A percentile compares a stretch with the other conserved stretches of the same genome.
These are phyloP conservation scores for Hippopotamyrus pictus DNA, from an alignment of 2,797 vertebrate species.

Conservation along the genomic window DNA sequence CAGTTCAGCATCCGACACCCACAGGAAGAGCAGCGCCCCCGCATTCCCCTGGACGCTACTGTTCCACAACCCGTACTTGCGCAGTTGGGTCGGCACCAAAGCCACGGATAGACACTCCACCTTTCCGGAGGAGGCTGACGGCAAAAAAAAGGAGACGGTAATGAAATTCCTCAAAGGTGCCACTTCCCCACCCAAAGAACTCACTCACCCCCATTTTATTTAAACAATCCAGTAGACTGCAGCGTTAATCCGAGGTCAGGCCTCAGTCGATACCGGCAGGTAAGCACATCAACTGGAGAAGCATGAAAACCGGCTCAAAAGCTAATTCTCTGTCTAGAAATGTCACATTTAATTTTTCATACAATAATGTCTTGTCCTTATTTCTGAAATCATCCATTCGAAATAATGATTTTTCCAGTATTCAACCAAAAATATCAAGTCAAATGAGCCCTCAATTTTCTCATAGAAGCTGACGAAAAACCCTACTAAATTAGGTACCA, in stretches of 20 bases:
- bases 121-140: conserved; percentile 35
- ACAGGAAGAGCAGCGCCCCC: conserved; percentile 70
- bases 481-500: background rate
- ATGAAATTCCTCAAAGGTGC: background rate
- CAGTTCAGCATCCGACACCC: conserved; percentile 71
- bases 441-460: background rate
- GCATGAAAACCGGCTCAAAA: background rate
- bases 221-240: background rate
- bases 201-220: background rate
- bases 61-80: conserved; percentile 75
- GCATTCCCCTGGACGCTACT: conserved; percentile 44
- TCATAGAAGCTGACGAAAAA: background rate
- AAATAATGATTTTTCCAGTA: background rate
- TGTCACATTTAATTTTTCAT: background rate
- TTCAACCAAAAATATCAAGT: background rate
- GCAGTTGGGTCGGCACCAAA: conserved; percentile 71
- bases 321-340: background rate
- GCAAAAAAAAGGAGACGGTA: background rate
- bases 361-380: background rate
- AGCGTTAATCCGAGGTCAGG: background rate
- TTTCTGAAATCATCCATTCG: background rate
- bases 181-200: background rate
- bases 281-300: background rate
- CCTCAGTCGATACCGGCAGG: background rate
- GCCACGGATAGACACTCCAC: conserved; percentile 47